Evolutionary conservation across 2,888 invertebrate species (phyloP).

Genomic region (Apamea anceps): DNA sequence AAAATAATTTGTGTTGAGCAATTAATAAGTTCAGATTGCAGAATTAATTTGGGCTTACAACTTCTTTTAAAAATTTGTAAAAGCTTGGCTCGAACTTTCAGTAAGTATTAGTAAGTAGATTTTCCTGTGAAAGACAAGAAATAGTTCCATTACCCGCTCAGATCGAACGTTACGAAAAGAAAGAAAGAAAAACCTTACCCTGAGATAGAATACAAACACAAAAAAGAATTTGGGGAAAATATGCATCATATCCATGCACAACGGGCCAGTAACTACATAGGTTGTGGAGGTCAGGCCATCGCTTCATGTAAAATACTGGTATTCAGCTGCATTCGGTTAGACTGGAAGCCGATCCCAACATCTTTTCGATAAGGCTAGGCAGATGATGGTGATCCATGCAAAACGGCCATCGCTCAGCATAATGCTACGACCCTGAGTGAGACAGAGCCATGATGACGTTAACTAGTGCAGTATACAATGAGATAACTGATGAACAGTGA

Average conservation of each 20-base stretch:
- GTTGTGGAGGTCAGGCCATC: too few species aligned
- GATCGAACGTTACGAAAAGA: neutral
- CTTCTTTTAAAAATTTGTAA: neutral
- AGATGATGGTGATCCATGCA: neutral
- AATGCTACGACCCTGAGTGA: neutral
- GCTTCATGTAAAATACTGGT: too few species aligned
- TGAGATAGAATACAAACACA: too few species aligned
- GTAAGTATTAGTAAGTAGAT: neutral
- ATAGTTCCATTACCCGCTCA: neutral
- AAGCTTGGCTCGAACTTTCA: neutral
- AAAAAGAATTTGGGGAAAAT: too few species aligned
- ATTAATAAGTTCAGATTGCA: neutral
- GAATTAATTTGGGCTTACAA: neutral
- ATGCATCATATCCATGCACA: neutral
- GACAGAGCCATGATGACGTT: neutral
- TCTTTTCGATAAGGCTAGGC: too few species aligned
- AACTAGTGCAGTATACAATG: neutral
- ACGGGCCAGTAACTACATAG: neutral
- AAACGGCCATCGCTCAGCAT: neutral
- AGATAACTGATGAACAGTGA: too few species aligned
- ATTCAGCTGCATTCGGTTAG: too few species aligned
- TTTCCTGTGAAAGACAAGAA: neutral
- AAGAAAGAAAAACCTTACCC: neutral
- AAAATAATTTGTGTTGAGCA: neutral
- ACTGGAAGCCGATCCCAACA: too few species aligned